Base-by-base conservation (phyloP, 2,113 vertebrate species). In the Syrmaticus mikado region DNA sequence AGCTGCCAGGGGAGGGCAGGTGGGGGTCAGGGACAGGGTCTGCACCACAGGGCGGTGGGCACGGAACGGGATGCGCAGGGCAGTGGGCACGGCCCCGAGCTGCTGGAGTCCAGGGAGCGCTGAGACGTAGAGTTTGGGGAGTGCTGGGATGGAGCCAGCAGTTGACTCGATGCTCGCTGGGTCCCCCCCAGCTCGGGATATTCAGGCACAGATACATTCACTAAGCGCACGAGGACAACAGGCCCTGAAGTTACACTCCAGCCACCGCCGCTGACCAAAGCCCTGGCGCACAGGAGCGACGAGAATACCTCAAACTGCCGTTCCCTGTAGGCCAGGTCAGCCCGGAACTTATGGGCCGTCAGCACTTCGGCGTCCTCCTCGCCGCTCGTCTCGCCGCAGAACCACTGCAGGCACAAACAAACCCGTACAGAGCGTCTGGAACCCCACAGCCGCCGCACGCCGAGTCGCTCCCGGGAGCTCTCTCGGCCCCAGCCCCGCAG, bases 341-440 rank as follows among this genome's bases (percentile, higher is more conserved):
- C 99, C 89, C 97, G 95, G 87, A 99, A 99, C 85, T 99, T 99
- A 74, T 95, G 94, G 48, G 97, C 74, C 64, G 98, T 99, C 21
- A 99, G 94, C 46, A 89, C 97, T 80, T 97, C 98, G 72, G 92
- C 60, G 41, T 95, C 92, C 17, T 98, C 98, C 4, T 96, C 94
- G 34, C 96, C 88, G 38, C 82, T 96, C 7, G 83, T 66, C 79
- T 95, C 96, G 38, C 97, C 79, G 95, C 93, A 97, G 94, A 99
- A 99, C 99, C 99, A 99, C 99, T 99, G 96, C 7, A 85, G 80
- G 78, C 53, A 82, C 41, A 94, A n/a, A 19, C 53, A 72, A 52
- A 62, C 43, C 53, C 48, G 28, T n/a, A 20, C 19, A 20, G 25
- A 61, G 30, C 28, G 20, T 15, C 14, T 12, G 10, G 16, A 17